Evolutionary conservation across 2,797 vertebrate species (phyloP).

Genomic region (Hemibagrus guttatus): DNA sequence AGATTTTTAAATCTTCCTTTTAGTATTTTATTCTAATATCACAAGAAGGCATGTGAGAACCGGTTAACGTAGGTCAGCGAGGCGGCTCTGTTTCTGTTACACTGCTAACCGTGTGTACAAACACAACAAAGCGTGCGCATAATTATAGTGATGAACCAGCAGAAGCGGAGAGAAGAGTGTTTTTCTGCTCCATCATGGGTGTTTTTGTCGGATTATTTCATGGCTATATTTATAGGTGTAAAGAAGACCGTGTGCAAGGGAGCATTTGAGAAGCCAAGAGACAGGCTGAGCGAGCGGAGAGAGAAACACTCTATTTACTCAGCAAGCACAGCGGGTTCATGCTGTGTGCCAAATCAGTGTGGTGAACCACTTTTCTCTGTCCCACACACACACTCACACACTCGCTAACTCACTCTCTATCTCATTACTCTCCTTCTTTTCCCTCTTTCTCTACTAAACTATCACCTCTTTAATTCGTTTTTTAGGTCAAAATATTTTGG

Average conservation of each 20-base stretch:
- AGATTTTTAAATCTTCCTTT: neutral
- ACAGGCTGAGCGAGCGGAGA: conserved; percentile 40
- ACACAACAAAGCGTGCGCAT: conserved; percentile 49
- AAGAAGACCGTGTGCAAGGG: conserved; percentile 42
- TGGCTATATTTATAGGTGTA: conserved; percentile 52
- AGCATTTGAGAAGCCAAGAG: conserved; percentile 28
- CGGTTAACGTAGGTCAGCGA: conserved; percentile 42
- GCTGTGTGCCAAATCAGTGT: conserved; percentile 42
- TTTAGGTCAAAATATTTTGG: conserved; percentile 18
- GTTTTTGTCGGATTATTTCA: conserved; percentile 16
- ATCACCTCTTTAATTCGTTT: conserved; percentile 1
- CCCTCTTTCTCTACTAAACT: neutral
- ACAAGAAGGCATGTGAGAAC: conserved; percentile 26
- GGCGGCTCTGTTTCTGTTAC: conserved; percentile 54
- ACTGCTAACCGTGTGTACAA: conserved; percentile 54
- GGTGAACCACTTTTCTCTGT: conserved; percentile 21
- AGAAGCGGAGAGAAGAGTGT: conserved; percentile 13
- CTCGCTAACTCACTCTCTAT: conserved; percentile 10
- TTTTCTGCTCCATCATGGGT: neutral
- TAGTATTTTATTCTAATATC: conserved; percentile 32
- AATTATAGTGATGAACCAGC: conserved; percentile 54
- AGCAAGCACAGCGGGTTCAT: conserved; percentile 52
- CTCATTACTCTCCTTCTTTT: conserved; percentile 10
- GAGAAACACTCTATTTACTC: conserved; percentile 43
- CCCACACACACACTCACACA: conserved; percentile 43